Evolutionary conservation across 37 sponge, comb jelly and placozoan genomes (phyloP).

Genomic region (Eunapius fragilis): DNA sequence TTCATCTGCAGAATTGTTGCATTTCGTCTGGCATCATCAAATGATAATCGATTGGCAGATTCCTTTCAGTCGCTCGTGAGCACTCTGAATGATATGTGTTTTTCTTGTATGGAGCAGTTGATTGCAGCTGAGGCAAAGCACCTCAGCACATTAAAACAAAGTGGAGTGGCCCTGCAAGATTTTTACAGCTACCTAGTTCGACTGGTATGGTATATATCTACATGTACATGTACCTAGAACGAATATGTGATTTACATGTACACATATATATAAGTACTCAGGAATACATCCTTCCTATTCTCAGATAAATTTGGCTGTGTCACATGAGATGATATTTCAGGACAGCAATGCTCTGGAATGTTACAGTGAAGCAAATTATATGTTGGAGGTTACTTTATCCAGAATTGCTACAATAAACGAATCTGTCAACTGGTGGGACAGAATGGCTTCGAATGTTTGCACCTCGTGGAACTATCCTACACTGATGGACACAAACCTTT

Average conservation of each 20-base stretch:
- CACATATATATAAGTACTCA: too few relatives aligned
- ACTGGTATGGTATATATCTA: background rate
- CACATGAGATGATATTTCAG: constrained; percentile 67
- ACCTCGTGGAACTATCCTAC: constrained; percentile 68
- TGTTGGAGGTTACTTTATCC: background rate
- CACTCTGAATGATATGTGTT: constrained; percentile 29
- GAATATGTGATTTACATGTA: too few relatives aligned
- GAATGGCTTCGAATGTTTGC: constrained; percentile 11
- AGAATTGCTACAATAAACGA: background rate
- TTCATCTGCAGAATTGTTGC: constrained; percentile 28
- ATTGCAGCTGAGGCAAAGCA: background rate
- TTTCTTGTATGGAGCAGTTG: background rate
- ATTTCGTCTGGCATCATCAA: constrained; percentile 51
- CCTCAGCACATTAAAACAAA: background rate
- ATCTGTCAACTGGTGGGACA: constrained; percentile 24
- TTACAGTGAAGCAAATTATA: constrained; percentile 34
- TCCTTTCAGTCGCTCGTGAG: constrained; percentile 17
- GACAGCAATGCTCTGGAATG: constrained; percentile 31
- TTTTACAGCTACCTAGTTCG: background rate
- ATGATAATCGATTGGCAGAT: constrained; percentile 34
- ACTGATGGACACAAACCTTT: constrained; percentile 29
- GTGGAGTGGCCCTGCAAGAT: background rate
- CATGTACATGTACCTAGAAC: too few relatives aligned
- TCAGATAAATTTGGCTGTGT: constrained; percentile 69
- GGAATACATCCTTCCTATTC: background rate